Conservation (phyloP, 2,888 invertebrate species). For the Ophioninae sp. region DNA sequence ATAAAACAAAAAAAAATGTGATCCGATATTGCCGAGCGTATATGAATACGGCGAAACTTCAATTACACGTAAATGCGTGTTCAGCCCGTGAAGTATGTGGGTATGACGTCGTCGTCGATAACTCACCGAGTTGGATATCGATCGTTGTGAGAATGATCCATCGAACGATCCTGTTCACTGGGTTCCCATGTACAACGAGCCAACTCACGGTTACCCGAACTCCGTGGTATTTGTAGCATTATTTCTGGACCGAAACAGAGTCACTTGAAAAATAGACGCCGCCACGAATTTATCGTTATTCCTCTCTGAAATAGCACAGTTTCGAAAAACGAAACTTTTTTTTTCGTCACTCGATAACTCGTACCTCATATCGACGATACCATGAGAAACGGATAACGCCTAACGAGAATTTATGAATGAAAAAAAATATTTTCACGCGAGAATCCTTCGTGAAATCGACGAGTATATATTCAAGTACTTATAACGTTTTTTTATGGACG, state of each 20-base stretch:
- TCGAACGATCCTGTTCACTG: slow-evolving; percentile 33
- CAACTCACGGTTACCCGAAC: slow-evolving; percentile 27
- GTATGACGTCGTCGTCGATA: neutral
- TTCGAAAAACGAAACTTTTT: neutral
- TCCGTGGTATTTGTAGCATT: slow-evolving; percentile 14
- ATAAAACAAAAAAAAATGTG: no score
- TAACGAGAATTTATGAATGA: no score
- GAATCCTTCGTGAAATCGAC: no score
- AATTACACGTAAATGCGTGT: neutral
- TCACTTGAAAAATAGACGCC: neutral
- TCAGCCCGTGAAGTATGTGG: no score
- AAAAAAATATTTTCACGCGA: no score
- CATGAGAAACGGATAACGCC: no score
- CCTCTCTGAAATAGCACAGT: neutral
- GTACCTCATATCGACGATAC: no score
- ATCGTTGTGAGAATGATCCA: slow-evolving; percentile 60
- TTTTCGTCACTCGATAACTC: no score
- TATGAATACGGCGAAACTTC: slow-evolving; percentile 31
- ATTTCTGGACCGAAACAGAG: slow-evolving; percentile 1
- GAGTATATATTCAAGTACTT: no score
- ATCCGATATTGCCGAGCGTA: slow-evolving; percentile 42
- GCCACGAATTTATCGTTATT: no score
- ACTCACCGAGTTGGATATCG: slow-evolving; percentile 47
- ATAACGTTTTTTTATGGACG: no score
- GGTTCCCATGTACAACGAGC: slow-evolving; percentile 11